A percentile compares a stretch with the other conserved stretches of the same genome.
These are phyloP conservation scores for Anser brachyrhynchus DNA, from an alignment of 2,113 vertebrate genomes.

Conservation along the genomic window DNA sequence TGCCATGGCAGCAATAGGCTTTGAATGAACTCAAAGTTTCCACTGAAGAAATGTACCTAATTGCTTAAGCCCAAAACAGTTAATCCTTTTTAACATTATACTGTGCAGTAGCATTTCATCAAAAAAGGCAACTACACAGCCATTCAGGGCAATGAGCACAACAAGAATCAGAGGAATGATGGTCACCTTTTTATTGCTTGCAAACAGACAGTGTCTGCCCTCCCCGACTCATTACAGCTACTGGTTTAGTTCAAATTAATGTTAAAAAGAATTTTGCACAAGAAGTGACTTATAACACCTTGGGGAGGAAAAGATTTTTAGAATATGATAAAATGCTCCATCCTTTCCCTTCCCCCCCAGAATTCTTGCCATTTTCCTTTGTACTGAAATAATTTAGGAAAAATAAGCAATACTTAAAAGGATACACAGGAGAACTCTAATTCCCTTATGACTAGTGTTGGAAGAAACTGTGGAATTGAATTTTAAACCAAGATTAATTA, in stretches of 20 bases:
- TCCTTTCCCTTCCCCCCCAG: not conserved
- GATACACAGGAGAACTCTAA: not conserved
- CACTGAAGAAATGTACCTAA: not conserved
- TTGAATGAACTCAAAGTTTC: not conserved
- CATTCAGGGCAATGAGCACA: not conserved
- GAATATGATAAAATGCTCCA: not conserved
- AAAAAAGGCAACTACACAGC: not conserved
- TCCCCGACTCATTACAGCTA: not conserved
- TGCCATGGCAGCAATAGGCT: not conserved
- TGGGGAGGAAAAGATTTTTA: not conserved
- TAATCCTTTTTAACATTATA: not conserved
- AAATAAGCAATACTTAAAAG: not conserved
- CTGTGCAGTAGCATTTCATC: not conserved
- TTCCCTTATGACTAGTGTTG: not conserved
- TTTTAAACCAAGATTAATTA: not conserved
- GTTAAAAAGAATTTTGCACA: slow-evolving; percentile 19
- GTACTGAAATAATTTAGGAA: not conserved
- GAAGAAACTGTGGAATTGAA: not conserved
- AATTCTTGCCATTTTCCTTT: not conserved
- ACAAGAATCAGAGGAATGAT: not conserved
- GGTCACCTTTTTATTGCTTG: not conserved
- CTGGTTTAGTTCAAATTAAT: slow-evolving; percentile 12
- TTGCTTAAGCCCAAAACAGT: not conserved
- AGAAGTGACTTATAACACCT: not conserved
- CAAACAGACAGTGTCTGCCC: not conserved